phyloP scores from a whole-genome alignment of 2,888 invertebrate species.

The Pterobdella sp. region DNA sequence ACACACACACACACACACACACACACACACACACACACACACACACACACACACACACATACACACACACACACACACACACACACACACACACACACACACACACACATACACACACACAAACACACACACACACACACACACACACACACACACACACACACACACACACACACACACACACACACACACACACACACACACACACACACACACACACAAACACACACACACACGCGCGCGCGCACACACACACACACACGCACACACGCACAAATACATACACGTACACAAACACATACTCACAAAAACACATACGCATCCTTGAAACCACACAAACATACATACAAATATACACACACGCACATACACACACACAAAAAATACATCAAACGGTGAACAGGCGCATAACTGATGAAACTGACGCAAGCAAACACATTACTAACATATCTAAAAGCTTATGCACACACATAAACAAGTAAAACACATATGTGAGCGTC shows the following conservation, averaged over 20 bases:
- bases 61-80: slow-evolving; percentile 32
- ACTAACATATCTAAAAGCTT: too few species aligned
- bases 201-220: neutral
- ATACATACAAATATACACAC: neutral
- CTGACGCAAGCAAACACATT: too few species aligned
- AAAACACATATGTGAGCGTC: too few species aligned
- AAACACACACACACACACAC: too few species aligned
- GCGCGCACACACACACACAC: neutral
- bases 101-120: too few species aligned
- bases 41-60: slow-evolving; percentile 30
- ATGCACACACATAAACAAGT: too few species aligned
- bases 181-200: slow-evolving; percentile 29
- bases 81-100: slow-evolving; percentile 32
- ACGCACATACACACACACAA: neutral
- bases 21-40: slow-evolving; percentile 26
- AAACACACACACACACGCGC: neutral
- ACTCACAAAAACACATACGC: neutral
- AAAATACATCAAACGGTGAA: too few species aligned
- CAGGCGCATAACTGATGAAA: too few species aligned
- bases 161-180: slow-evolving; percentile 32
- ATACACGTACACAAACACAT: too few species aligned
- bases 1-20: slow-evolving; percentile 22
- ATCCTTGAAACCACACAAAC: neutral
- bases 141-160: slow-evolving; percentile 29
- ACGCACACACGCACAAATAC: neutral